Conservation (phyloP, 2,113 vertebrate species). For the Scomber colias region DNA sequence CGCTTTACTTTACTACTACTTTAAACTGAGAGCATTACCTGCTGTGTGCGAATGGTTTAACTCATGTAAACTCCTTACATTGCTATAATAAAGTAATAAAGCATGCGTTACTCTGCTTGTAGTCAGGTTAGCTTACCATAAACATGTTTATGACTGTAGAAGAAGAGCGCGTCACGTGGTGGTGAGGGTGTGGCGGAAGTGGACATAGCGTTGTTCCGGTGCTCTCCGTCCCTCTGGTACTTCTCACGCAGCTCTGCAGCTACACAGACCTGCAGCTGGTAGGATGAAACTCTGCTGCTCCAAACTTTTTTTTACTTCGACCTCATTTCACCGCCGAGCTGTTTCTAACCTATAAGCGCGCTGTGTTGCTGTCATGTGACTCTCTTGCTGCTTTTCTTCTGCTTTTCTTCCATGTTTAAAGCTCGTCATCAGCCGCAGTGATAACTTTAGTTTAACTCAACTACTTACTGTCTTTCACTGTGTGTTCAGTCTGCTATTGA, state of each 20-base stretch:
- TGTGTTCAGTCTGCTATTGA: not conserved
- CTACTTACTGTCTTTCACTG: not conserved
- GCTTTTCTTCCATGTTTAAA: not conserved
- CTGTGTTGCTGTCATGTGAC: rapidly evolving
- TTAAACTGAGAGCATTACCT: too few species aligned
- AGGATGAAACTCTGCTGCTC: not conserved
- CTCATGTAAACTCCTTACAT: too few species aligned
- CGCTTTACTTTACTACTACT: too few species aligned
- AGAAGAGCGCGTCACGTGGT: constrained; percentile 13
- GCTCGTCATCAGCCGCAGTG: not conserved
- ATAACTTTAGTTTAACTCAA: not conserved
- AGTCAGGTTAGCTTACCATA: too few species aligned
- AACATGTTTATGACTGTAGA: too few species aligned
- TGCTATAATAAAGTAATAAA: too few species aligned
- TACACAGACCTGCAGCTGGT: not conserved
- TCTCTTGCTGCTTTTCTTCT: not conserved
- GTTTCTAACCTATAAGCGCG: not conserved
- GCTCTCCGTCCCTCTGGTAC: constrained; percentile 2
- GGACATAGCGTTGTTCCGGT: constrained; percentile 36
- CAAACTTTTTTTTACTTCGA: not conserved
- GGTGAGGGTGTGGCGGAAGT: constrained; percentile 41
- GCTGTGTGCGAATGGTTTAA: too few species aligned
- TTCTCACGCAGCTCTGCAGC: not conserved
- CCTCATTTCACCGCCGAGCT: not conserved
- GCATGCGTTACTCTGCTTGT: too few species aligned